These are phyloP conservation scores for Phocoena sinus DNA, from an alignment of 2,113 vertebrate species.

Conservation along the genomic window DNA sequence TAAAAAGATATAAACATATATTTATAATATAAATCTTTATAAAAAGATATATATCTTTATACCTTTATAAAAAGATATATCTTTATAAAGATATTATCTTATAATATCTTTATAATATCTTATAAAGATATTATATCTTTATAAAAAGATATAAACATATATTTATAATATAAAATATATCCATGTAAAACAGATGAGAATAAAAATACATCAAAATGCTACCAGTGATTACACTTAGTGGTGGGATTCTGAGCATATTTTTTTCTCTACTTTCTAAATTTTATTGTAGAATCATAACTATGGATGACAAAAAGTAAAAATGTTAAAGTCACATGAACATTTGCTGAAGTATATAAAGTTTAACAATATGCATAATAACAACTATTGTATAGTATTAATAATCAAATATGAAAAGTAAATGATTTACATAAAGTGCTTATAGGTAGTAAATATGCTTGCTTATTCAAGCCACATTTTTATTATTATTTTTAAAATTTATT, in stretches of 20 bases:
- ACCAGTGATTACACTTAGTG: background rate
- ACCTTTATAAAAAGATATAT: too few relatives aligned
- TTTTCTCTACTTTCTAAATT: background rate
- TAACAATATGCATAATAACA: background rate
- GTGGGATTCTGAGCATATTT: background rate
- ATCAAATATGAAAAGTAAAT: background rate
- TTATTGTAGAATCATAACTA: background rate
- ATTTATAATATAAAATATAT: background rate
- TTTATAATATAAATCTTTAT: background rate
- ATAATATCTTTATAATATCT: too few relatives aligned
- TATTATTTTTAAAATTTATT: background rate
- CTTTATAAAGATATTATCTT: too few relatives aligned
- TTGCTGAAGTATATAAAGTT: background rate
- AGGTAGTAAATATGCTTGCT: background rate
- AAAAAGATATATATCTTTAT: too few relatives aligned
- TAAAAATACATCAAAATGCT: background rate
- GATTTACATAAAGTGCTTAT: background rate
- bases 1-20: background rate
- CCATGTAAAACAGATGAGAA: background rate
- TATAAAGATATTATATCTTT: too few relatives aligned
- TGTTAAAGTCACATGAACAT: background rate
- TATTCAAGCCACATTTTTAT: background rate
- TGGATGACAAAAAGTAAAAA: background rate
- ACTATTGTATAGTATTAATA: background rate
- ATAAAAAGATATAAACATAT: background rate